These are phyloP conservation scores for Periophthalmus magnuspinnatus DNA, from an alignment of 2,797 vertebrate genomes.

Conservation along the genomic window DNA sequence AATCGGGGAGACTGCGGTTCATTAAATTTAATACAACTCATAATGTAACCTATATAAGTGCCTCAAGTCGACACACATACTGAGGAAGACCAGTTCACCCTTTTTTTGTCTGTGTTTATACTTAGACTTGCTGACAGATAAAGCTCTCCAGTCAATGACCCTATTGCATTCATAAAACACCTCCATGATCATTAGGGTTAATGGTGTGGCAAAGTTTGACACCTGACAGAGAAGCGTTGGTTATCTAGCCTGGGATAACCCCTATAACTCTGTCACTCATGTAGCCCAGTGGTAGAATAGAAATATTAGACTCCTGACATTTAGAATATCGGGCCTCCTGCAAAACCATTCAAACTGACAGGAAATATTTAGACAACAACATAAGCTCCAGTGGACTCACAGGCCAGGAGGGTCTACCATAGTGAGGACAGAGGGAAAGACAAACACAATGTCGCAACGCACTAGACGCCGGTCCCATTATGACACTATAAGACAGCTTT, in stretches of 20 bases:
- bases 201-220: constrained; percentile 36
- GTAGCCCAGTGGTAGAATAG: constrained; percentile 32
- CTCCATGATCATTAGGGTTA: constrained; percentile 24
- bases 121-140: constrained; percentile 35
- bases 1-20: not conserved
- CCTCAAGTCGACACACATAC: not conserved
- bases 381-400: constrained; percentile 60
- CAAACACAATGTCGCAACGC: constrained; percentile 25
- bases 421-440: constrained; percentile 29
- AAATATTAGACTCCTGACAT: constrained; percentile 57
- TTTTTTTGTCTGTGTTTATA: constrained; percentile 4
- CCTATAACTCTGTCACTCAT: constrained; percentile 39
- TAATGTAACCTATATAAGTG: not conserved
- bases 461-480: constrained; percentile 1
- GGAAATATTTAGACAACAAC: constrained; percentile 76
- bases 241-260: constrained; percentile 23
- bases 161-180: constrained; percentile 15
- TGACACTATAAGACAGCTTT: constrained; percentile 27
- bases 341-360: constrained; percentile 69
- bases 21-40: constrained; percentile 16
- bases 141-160: constrained; percentile 13
- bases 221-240: constrained; percentile 16
- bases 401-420: constrained; percentile 55
- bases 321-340: constrained; percentile 61
- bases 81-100: not conserved